These are phyloP conservation scores for Porites divaricata DNA, from an alignment of 92 coral and sea anemone genomes.

Conservation along the genomic window DNA sequence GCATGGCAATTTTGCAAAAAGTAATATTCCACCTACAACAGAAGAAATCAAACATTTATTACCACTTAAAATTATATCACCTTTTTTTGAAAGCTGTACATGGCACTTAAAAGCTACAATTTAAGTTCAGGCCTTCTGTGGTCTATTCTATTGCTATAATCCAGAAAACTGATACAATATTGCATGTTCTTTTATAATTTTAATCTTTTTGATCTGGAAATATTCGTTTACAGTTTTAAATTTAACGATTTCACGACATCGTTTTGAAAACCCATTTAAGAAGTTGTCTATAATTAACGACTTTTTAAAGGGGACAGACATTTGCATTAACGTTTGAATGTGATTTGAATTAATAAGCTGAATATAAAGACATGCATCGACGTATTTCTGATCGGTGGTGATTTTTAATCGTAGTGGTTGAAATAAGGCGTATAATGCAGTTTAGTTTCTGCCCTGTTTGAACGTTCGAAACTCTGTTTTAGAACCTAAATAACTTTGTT, in stretches of 20 bases:
- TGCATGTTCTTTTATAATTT: background rate
- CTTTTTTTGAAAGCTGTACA: background rate
- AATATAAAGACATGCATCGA: background rate
- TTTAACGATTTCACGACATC: slow-evolving; percentile 8
- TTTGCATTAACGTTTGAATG: background rate
- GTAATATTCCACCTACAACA: background rate
- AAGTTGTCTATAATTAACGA: slow-evolving; percentile 22
- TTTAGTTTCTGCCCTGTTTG: too few relatives aligned
- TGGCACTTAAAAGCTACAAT: background rate
- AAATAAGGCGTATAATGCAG: background rate
- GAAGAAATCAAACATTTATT: slow-evolving; percentile 36
- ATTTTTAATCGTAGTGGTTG: too few relatives aligned
- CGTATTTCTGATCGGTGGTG: background rate
- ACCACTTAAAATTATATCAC: slow-evolving; percentile 1
- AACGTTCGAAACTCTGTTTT: too few relatives aligned
- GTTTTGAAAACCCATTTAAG: background rate
- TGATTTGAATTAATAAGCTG: background rate
- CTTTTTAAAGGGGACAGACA: background rate
- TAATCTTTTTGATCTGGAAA: background rate
- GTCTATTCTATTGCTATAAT: background rate
- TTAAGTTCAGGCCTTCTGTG: background rate
- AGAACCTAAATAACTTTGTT: too few relatives aligned
- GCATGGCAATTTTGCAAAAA: background rate
- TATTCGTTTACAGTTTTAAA: background rate
- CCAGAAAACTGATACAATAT: background rate